Conservation (phyloP, 64 coral and sea anemone genomes). For the Montipora sp. region DNA sequence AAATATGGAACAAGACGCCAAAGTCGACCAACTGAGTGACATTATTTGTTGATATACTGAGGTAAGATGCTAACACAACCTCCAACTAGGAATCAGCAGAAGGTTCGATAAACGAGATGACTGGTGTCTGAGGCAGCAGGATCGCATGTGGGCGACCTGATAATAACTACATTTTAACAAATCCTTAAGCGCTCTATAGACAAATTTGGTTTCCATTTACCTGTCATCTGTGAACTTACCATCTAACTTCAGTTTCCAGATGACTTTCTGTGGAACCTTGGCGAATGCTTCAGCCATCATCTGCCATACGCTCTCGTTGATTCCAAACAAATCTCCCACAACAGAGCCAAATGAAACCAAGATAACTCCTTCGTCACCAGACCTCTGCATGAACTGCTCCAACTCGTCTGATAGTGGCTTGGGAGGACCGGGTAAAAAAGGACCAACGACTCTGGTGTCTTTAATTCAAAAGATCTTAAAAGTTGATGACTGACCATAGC, state of each 20-base stretch:
- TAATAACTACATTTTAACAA: too few relatives aligned
- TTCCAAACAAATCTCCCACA: not conserved
- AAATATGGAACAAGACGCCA: too few relatives aligned
- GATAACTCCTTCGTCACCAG: conserved; percentile 73
- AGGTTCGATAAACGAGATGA: too few relatives aligned
- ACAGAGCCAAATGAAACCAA: conserved; percentile 75
- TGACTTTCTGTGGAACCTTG: conserved; percentile 30
- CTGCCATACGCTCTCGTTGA: not conserved
- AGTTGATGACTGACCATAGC: not conserved
- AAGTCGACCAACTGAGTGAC: too few relatives aligned
- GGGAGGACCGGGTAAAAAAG: conserved; percentile 55
- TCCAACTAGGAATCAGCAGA: too few relatives aligned
- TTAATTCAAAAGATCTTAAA: not conserved
- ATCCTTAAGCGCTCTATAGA: too few relatives aligned
- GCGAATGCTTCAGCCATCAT: conserved; percentile 54
- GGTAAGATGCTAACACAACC: too few relatives aligned
- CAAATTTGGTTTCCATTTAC: not conserved
- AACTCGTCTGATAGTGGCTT: conserved; percentile 71
- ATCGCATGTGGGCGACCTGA: too few relatives aligned
- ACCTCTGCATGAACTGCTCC: conserved; percentile 54
- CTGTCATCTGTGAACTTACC: not conserved
- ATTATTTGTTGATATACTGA: too few relatives aligned
- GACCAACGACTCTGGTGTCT: conserved; percentile 66
- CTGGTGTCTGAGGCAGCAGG: too few relatives aligned
- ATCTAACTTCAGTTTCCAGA: conserved; percentile 27